phyloP scores from a whole-genome alignment of 2,113 vertebrate genomes.

The Rhinolophus ferrumequinum region DNA sequence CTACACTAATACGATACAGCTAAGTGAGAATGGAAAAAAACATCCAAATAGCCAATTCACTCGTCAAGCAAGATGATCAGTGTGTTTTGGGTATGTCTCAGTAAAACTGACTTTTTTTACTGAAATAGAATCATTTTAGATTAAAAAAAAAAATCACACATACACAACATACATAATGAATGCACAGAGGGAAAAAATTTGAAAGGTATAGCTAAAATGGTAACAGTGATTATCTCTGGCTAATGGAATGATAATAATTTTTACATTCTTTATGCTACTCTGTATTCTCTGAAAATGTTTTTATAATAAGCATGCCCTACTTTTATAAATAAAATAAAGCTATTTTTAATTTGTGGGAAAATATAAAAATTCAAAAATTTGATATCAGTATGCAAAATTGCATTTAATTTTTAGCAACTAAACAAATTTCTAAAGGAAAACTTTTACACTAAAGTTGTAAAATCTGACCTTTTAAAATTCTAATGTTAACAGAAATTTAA shows the following conservation, averaged over 20 bases:
- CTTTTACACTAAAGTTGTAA: constrained; percentile 40
- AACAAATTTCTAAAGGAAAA: constrained; percentile 43
- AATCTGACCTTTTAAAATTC: neutral
- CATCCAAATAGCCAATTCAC: constrained; percentile 54
- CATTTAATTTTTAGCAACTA: constrained; percentile 15
- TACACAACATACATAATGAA: neutral
- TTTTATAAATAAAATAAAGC: constrained; percentile 20
- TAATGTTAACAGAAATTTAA: constrained; percentile 2
- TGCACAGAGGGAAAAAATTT: neutral
- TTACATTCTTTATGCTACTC: constrained; percentile 25
- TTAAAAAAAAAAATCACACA: neutral
- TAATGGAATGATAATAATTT: neutral
- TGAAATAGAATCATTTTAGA: constrained; percentile 42
- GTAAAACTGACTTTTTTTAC: neutral
- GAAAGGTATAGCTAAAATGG: neutral
- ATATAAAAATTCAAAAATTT: constrained; percentile 1
- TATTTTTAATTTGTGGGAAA: constrained; percentile 11
- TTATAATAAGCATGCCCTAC: constrained; percentile 1
- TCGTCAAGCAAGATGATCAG: constrained; percentile 40
- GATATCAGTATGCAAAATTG: constrained; percentile 26
- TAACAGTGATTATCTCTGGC: neutral
- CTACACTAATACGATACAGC: constrained; percentile 34
- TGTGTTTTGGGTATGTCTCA: neutral
- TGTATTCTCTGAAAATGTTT: constrained; percentile 31
- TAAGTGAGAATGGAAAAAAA: constrained; percentile 63